Base-by-base conservation (phyloP, 2,797 vertebrate genomes). In the Cossypha caffra region DNA sequence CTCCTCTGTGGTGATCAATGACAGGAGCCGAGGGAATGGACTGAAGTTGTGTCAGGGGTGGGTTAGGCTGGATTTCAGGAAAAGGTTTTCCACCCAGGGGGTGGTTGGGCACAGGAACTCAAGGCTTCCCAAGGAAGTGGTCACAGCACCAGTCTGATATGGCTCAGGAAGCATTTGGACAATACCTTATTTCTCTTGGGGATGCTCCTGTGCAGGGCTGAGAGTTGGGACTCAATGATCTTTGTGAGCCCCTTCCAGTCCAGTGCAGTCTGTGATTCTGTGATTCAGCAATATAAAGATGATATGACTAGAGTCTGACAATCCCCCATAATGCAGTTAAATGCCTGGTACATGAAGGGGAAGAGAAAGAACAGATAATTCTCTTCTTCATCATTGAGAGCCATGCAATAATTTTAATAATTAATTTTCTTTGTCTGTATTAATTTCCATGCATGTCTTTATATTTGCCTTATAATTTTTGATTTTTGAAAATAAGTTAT, bases 221-320 rank as follows among this genome's bases (percentile, higher is more conserved):
- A 35, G 25, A 35, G 8, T 2, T 40, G 20, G 20, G 35, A 31
- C 16, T 40, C 0, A 0, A 11, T 52, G 24, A 25, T 29, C 29
- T n/a, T 40, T 31, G 25, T 21, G 13, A 2, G 7, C 16, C 9
- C 5, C 33, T 86, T 54, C 33, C 40, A 47, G 11, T 16, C 61
- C 48, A 77, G 31, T 17, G 17, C 19, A 47, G 40, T 24, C 15
- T 38, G 23, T 23, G 33, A 52, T 68, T 66, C 21, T 42, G 48
- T 17, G 10, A 23, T 24, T 42, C 38, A 54, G 11, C 0, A 4
- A 24, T 11, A 29, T 1, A 73, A 29, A 62, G 74, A 47, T 0
- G 0, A 8, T 47, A 28, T 1, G 20, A 48, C 18, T 28, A 54
- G 19, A 78, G 12, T 5, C 48, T 81, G 57, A 42, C 12, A 64